phyloP scores from a whole-genome alignment of 2,113 vertebrate species.

The Pterocles orientalis region DNA sequence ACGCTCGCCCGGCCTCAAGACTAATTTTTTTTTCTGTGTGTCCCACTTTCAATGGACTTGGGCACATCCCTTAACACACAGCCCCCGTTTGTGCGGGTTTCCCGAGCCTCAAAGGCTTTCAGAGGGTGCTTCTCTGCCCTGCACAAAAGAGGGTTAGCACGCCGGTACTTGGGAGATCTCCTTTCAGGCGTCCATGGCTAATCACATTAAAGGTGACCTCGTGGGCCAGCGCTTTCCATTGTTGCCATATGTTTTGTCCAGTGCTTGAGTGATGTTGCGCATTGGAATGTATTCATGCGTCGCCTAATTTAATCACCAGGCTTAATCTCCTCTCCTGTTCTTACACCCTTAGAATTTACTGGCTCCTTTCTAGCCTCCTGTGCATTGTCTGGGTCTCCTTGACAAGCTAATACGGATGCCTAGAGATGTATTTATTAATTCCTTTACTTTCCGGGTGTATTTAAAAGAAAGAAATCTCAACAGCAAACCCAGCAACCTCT shows the following conservation, averaged over 20 bases:
- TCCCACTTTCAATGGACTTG: conserved; percentile 77
- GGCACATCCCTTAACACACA: conserved; percentile 80
- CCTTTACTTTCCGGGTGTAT: conserved; percentile 1
- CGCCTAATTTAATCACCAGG: conserved; percentile 80
- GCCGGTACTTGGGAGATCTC: conserved; percentile 44
- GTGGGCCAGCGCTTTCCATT: conserved; percentile 72
- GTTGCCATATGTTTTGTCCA: conserved; percentile 83
- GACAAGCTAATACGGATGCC: background rate
- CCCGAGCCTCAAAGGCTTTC: conserved; percentile 70
- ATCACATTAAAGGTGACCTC: conserved; percentile 86
- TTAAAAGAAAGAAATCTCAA: background rate
- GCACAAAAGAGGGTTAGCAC: conserved; percentile 68
- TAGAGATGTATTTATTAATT: background rate
- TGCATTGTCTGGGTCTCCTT: conserved; percentile 17
- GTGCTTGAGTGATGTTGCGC: conserved; percentile 82
- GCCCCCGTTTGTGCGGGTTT: conserved; percentile 64
- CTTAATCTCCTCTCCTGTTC: conserved; percentile 68
- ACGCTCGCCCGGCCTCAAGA: conserved; percentile 64
- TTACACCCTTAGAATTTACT: conserved; percentile 44
- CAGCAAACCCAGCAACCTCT: background rate
- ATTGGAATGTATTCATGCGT: conserved; percentile 87
- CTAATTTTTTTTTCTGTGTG: conserved; percentile 58
- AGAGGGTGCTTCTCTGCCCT: conserved; percentile 23
- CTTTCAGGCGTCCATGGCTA: conserved; percentile 80
- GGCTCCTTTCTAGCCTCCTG: background rate